phyloP scores from a whole-genome alignment of 2,113 vertebrate species.

The Pedionomus torquatus region DNA sequence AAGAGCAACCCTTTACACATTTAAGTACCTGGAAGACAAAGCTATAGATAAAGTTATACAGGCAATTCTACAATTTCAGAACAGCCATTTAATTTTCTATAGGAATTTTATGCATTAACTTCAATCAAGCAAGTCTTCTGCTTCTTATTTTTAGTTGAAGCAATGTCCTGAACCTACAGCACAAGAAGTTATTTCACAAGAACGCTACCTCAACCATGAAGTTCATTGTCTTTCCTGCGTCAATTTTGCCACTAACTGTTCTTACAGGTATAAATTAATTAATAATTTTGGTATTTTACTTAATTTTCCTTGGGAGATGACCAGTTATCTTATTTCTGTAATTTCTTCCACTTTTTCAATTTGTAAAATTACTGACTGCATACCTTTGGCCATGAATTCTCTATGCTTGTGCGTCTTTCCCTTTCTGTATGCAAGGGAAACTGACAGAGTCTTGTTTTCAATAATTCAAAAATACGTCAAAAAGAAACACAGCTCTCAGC shows the following conservation, averaged over 20 bases:
- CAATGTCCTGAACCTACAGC: neutral
- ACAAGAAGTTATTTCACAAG: neutral
- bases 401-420: neutral
- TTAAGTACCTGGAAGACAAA: neutral
- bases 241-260: neutral
- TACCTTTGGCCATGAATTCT: neutral
- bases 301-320: too few species aligned
- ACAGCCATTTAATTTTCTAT: neutral
- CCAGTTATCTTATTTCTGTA: fast-evolving
- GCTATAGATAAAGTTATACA: fast-evolving
- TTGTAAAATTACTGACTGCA: neutral
- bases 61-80: neutral
- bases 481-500: neutral
- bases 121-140: neutral
- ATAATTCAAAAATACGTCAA: neutral
- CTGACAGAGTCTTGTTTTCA: neutral
- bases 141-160: neutral
- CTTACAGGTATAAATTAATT: neutral
- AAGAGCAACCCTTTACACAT: neutral
- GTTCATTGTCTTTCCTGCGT: neutral
- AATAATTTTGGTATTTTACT: fast-evolving
- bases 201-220: neutral
- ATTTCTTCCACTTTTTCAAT: neutral
- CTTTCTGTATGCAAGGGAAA: neutral
- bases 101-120: fast-evolving